Conservation (phyloP, 2,888 invertebrate genomes). For the Hypsopygia costalis region DNA sequence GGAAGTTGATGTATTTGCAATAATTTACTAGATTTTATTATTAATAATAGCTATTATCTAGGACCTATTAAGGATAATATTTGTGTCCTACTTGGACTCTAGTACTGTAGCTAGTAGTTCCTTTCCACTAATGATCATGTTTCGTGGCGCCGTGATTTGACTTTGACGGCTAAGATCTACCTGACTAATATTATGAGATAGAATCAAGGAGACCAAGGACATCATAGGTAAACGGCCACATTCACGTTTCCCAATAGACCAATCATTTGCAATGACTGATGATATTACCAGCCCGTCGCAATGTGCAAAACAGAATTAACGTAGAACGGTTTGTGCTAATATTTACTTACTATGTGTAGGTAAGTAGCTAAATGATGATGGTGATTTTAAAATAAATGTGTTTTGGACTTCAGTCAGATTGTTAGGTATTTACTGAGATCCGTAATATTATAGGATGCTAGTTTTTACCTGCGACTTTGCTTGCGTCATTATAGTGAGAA, state of each 20-base stretch:
- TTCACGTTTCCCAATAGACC: constrained; percentile 23
- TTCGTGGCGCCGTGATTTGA: neutral
- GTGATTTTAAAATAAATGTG: neutral
- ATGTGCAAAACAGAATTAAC: neutral
- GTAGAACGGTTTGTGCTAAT: neutral
- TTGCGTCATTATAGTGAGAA: no score
- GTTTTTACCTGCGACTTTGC: no score
- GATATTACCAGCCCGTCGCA: constrained; percentile 12
- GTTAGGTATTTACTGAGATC: no score
- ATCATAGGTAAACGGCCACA: constrained; percentile 17
- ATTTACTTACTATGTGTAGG: neutral
- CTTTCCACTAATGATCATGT: neutral
- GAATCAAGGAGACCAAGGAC: constrained; percentile 19
- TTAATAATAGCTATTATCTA: no score
- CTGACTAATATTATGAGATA: constrained; percentile 10
- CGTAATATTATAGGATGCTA: no score
- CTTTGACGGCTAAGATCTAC: neutral
- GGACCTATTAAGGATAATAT: no score
- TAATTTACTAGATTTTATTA: no score
- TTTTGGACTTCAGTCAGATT: no score
- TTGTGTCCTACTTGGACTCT: no score
- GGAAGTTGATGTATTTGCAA: no score
- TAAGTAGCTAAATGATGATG: no score
- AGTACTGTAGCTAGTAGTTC: no score
- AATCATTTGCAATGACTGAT: constrained; percentile 19